These are phyloP conservation scores for Pongo pygmaeus DNA, from an alignment of 2,113 vertebrate species.

Conservation along the genomic window DNA sequence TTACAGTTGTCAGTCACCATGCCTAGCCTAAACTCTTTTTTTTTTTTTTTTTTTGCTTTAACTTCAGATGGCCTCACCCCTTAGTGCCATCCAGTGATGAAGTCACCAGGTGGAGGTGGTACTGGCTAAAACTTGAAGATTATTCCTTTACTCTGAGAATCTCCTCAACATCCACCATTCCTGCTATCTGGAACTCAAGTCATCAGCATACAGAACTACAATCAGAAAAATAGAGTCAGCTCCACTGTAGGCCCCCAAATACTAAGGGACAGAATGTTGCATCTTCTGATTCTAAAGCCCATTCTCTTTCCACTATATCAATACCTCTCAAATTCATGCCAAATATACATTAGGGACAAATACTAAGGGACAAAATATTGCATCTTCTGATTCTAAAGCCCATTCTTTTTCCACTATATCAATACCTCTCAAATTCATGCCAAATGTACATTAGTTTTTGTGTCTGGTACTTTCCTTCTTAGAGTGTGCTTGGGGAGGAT, in stretches of 20 bases:
- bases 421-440: conserved; percentile 1
- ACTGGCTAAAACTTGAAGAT: conserved; percentile 1
- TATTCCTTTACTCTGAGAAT: background rate
- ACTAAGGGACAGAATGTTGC: background rate
- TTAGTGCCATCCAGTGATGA: background rate
- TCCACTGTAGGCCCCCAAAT: background rate
- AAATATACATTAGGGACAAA: background rate
- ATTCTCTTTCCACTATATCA: background rate
- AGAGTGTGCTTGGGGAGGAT: background rate
- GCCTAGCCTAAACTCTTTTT: background rate
- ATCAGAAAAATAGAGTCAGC: background rate
- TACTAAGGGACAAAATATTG: background rate
- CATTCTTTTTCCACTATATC: background rate
- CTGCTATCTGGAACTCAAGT: background rate
- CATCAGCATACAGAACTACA: background rate
- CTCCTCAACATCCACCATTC: background rate
- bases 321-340: background rate
- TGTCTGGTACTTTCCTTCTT: conserved; percentile 21
- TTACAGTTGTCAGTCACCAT: too few relatives aligned
- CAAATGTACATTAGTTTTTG: conserved; percentile 20
- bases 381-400: conserved; percentile 14
- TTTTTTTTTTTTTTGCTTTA: conserved; percentile 33
- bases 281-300: conserved; percentile 17
- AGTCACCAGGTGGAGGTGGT: background rate
- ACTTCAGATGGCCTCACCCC: background rate